Base-by-base conservation (phyloP, 2,888 invertebrate genomes). In the Agrochola macilenta region DNA sequence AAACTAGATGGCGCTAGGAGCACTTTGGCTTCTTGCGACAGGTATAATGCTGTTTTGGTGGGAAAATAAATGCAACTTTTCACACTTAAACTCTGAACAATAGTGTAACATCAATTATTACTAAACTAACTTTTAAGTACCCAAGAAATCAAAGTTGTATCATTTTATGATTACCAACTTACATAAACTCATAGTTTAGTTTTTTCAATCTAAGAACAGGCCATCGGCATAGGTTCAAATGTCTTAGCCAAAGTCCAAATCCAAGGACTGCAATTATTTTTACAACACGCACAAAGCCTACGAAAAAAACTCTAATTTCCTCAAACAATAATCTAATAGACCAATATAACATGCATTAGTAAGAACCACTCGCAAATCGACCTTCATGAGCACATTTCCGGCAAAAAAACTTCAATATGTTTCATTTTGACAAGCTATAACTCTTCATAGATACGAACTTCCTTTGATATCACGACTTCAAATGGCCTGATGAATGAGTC, bases 351-450 rank as follows among this genome's bases (percentile, higher is more conserved):
- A 65, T 71, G 72, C 72, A 74, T 63, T 85, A 68, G 12, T 49
- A 39, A 39, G 46, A 74, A 74, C 69, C 39, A 77, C 70, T 68
- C 70, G 60, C 20, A 74, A 72, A 65, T n/a, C n/a, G 66, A 78
- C 83, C 86, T 83, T 86, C 75, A 54, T 17, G 4, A 11, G 0
- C 23, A 58, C n/a, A 83, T 69, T 82, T 78, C 83, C 83, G 85
- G 58, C 46, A 7, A 72, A 86, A 72, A 72, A 78, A 82, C 30
- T 35, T 69, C 14, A 63, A 49, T 17, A 3, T 49, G 58, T 52
- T 81, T 57, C 12, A 35, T 82, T 82, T 66, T 57, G 60, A 76
- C 54, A 74, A 39, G 35, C 49, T 43, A 23, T 57, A 54, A 4
- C 11, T 79, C 66, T 30, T 63, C 30, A 26, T 11, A 52, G 2